These are phyloP conservation scores for Chanos chanos DNA, from an alignment of 2,797 vertebrate genomes.

Conservation along the genomic window DNA sequence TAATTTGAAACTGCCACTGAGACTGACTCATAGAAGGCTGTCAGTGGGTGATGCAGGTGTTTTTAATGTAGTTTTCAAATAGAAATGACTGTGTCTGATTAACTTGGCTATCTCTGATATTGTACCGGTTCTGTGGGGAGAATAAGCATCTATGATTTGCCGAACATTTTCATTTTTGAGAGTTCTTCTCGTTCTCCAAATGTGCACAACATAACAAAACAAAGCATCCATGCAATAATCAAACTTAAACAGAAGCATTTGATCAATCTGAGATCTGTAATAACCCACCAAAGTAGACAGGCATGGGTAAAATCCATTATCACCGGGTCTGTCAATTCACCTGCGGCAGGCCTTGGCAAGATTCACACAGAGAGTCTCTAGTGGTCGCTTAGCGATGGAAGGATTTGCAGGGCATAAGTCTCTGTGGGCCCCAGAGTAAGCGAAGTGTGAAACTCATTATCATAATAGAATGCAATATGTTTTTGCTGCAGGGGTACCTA, in stretches of 20 bases:
- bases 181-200: not conserved
- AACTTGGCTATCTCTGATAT: constrained; percentile 62
- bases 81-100: constrained; percentile 51
- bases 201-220: constrained; percentile 32
- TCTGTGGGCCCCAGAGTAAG: not conserved
- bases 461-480: not conserved
- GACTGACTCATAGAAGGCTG: constrained; percentile 14
- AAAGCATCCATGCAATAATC: constrained; percentile 22
- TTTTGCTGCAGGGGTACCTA: not conserved
- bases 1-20: no score
- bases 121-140: constrained; percentile 59
- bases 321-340: constrained; percentile 48
- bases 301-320: constrained; percentile 44
- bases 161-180: constrained; percentile 27
- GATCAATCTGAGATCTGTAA: constrained; percentile 43
- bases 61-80: constrained; percentile 46
- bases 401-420: not conserved
- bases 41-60: constrained; percentile 49
- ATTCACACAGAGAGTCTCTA: constrained; percentile 15
- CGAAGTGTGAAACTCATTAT: not conserved
- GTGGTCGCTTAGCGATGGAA: not conserved
- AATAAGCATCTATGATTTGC: constrained; percentile 44
- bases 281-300: constrained; percentile 27
- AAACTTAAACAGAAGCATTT: constrained; percentile 27
- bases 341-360: not conserved